Conservation (phyloP, 2,888 invertebrate species). For the Andrena praecox region DNA sequence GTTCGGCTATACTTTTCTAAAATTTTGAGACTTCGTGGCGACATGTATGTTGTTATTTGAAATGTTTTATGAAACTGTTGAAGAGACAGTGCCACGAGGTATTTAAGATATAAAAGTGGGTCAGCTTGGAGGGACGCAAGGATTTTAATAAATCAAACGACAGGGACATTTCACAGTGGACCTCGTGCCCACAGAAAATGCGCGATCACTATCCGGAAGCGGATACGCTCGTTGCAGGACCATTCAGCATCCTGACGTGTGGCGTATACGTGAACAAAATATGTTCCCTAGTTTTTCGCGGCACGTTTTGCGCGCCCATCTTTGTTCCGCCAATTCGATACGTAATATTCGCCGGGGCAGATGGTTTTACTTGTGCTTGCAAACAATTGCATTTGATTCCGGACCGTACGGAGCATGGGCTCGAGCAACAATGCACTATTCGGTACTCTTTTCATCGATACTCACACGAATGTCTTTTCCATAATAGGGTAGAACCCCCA, state of each 20-base stretch:
- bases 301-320: constrained; percentile 2
- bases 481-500: too few relatives aligned
- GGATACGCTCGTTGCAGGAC: constrained; percentile 36
- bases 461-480: too few relatives aligned
- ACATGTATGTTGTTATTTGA: not conserved
- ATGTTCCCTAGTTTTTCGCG: constrained; percentile 14
- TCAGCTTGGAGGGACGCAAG: not conserved
- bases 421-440: not conserved
- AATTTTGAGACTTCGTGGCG: not conserved
- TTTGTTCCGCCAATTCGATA: not conserved
- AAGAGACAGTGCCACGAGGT: not conserved
- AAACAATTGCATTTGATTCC: not conserved
- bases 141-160: constrained; percentile 32
- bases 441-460: too few relatives aligned
- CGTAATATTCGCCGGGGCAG: not conserved
- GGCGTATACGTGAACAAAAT: constrained; percentile 36
- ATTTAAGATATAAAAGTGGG: not conserved
- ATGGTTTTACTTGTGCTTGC: not conserved
- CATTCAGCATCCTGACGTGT: constrained; percentile 27
- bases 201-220: constrained; percentile 43
- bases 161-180: constrained; percentile 24
- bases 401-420: not conserved
- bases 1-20: not conserved
- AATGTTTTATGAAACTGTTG: not conserved
- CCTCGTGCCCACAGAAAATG: constrained; percentile 26